Evolutionary conservation across 1,140 invertebrate species (phyloP), one percentile per base, ranked within the genome.

Genomic region (Andrena cerasifolii): DNA sequence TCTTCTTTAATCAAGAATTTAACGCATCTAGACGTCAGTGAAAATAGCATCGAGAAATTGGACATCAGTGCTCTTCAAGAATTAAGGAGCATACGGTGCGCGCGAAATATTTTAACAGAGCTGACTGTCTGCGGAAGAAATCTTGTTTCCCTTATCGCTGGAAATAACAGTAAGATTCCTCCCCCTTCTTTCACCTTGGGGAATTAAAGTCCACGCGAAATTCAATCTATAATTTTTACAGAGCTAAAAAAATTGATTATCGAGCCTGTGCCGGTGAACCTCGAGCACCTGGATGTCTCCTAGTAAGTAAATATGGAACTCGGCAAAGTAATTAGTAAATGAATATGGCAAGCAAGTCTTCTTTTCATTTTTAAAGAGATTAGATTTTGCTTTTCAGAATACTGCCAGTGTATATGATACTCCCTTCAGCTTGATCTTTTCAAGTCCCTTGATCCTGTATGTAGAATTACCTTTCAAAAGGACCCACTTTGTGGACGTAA

Each of bases 261-360:
- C 26, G 93, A 93, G 47, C 95, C 95, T 56, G 92, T 94, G 36
- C 96, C 96, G 18, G 90, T 92, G 5, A 95, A 95, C 86, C 90
- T 97, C 33, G 94, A 95, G 79, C 95, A 97, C 82, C 90, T 97
- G 21, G 95, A 97, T 86, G 94, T 97, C 14, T 96, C 96, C 6
- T 94, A 96, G 93, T 94, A 86, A 93, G 93, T 93, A 73, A 77
- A n/a, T n/a, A n/a, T n/a, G n/a, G n/a, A n/a, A n/a, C n/a, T n/a
- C n/a, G n/a, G n/a, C n/a, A n/a, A n/a, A n/a, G n/a, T n/a, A n/a
- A n/a, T n/a, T n/a, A n/a, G n/a, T n/a, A n/a, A n/a, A n/a, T n/a
- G n/a, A n/a, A n/a, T n/a, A n/a, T n/a, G n/a, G n/a, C n/a, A n/a
- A n/a, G n/a, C n/a, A n/a, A n/a, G n/a, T n/a, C n/a, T n/a, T n/a